Base-by-base conservation (phyloP, 2,888 invertebrate genomes). In the Melinaea menophilus region DNA sequence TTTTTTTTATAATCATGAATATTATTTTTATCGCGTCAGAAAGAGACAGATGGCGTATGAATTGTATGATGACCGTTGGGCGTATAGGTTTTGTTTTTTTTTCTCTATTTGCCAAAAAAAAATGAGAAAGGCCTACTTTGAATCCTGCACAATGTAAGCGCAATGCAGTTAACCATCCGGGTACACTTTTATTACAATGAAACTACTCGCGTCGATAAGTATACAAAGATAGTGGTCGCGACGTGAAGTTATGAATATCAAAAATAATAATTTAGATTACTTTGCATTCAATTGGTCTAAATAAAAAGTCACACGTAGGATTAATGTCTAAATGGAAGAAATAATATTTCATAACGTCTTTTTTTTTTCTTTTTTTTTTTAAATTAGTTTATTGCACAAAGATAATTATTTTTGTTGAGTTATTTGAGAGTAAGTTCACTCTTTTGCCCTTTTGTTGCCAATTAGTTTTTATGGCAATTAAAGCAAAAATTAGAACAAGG, bases 1-100 rank as follows among this genome's bases (percentile, higher is more conserved):
- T 85, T 86, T 82, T 79, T 79, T 78, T 75, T 73, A 31, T 31
- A 51, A 82, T 82, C 82, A 79, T 81, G 81, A 84, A 82, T 87
- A 86, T 85, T 88, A 87, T 85, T 88, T 88, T 87, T 86, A 85
- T 86, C 84, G 76, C 74, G 84, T 73, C 73, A 81, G 88, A 89
- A 80, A 69, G 88, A 85, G 89, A 88, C 70, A 75, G 82, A 72
- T 72, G 59, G 34, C 56, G 56, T 58, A 79, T 41, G 41, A 41
- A 41, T 82, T 81, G 74, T 71, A 73, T 79, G 75, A 81, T 84
- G 81, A 84, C 83, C 82, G 85, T 84, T 88, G 84, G 79, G 79
- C 81, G 76, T 78, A 78, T 76, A 74, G 76, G 80, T 76, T 85
- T 85, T 86, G 81, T 84, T 79, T 72, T 76, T 77, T 79, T 80